Evolutionary conservation across 2,888 invertebrate genomes (phyloP).

Genomic region (Odiellus spinosus): DNA sequence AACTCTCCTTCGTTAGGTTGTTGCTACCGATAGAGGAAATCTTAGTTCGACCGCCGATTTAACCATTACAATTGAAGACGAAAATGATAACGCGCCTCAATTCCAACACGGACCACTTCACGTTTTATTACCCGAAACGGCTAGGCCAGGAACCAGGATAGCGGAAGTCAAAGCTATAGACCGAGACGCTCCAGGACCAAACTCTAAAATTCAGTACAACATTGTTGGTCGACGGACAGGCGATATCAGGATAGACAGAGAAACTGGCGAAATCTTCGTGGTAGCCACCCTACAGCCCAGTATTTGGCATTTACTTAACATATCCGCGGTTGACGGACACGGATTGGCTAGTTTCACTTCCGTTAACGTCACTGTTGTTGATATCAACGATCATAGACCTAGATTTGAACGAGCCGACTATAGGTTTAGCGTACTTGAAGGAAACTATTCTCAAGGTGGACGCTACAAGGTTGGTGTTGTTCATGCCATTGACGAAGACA

Average conservation of each 20-base stretch:
- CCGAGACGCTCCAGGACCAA: conserved; percentile 22
- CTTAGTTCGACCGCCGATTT: conserved; percentile 55
- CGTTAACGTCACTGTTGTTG: conserved; percentile 46
- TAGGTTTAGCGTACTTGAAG: conserved; percentile 63
- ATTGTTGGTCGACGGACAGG: conserved; percentile 21
- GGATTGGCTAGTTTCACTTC: conserved; percentile 50
- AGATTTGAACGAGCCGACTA: conserved; percentile 68
- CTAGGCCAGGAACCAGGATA: conserved; percentile 23
- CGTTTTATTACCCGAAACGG: conserved; percentile 26
- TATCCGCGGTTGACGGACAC: conserved; percentile 59
- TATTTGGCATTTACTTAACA: conserved; percentile 37
- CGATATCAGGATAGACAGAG: conserved; percentile 24
- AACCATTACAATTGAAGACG: conserved; percentile 52
- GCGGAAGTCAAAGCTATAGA: conserved; percentile 43
- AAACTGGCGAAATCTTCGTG: conserved; percentile 23
- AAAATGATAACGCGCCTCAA: conserved; percentile 50
- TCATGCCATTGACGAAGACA: conserved; percentile 61
- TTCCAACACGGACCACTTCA: conserved; percentile 23
- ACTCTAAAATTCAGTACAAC: conserved; percentile 22
- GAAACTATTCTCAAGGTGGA: conserved; percentile 46
- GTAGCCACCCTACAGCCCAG: conserved; percentile 21
- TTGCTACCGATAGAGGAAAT: conserved; percentile 36
- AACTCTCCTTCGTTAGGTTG: conserved; percentile 14
- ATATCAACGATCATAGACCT: conserved; percentile 65
- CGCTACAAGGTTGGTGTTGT: conserved; percentile 50